Evolutionary conservation across 2,113 vertebrate genomes (phyloP), one percentile per base, ranked within the genome.

Genomic region (Microtus ochrogaster): DNA sequence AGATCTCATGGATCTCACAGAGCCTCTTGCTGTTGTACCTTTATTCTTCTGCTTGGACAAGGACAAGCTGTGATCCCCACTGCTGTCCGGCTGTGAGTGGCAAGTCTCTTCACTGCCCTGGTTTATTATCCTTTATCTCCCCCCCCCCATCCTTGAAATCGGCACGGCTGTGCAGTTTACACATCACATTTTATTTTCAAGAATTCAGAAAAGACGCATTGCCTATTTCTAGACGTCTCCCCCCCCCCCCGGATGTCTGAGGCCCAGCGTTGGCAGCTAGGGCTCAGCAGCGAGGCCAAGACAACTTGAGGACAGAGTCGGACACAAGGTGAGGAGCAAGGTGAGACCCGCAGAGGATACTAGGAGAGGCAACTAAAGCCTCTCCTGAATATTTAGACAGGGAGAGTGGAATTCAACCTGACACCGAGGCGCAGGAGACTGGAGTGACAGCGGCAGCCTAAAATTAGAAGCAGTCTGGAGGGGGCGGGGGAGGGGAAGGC

Each of bases 401-500:
- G 44, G 89, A 94, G 96, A 96, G 73, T 97, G 94, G 91, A 97
- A 97, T 97, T 94, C 94, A 96, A 94, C 66, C 95, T 78, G 82
- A 97, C 92, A 78, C 68, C 14, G 96, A 97, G 72, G 90, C 78
- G 17, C 77, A 21, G 91, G 82, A 85, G 92, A 78, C 28, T 90
- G 84, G 88, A 95, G 26, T 79, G 96, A 96, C 88, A 92, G 86
- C 91, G 30, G 66, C 39, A 78, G 68, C 63, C 96, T 98, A 97
- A 98, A 98, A 97, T 98, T 97, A 97, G 97, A 96, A 95, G 87
- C 73, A 41, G 66, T 49, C 89, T 84, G 16, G 30, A n/a, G 0
- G 95, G 24, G 21, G 19, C 70, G 26, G 24, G 30, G 79, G 12
- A 39, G n/a, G n/a, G 19, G 70, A 21, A 36, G 66, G 58, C 58